These are phyloP conservation scores for Sporophila hypoxantha DNA, from an alignment of 2,113 vertebrate genomes.

Conservation along the genomic window DNA sequence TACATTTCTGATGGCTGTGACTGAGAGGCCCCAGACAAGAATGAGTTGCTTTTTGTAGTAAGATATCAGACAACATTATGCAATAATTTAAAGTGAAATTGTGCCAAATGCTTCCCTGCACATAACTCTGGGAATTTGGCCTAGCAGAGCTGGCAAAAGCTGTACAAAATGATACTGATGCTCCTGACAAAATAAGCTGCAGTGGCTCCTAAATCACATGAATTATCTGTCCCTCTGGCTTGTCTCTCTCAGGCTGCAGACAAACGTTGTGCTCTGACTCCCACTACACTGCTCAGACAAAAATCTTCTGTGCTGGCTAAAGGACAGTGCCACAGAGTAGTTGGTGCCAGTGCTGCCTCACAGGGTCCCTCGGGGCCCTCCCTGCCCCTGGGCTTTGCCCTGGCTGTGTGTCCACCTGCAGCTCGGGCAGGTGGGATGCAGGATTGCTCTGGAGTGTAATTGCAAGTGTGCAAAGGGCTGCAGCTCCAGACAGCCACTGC, in stretches of 20 bases:
- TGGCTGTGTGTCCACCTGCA: neutral
- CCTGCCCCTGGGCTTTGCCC: accelerated
- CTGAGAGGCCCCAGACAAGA: neutral
- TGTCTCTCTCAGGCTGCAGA: neutral
- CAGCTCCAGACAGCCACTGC: neutral
- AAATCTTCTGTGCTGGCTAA: neutral
- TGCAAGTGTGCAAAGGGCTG: neutral
- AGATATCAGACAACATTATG: neutral
- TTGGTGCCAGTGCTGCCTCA: neutral
- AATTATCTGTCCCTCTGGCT: neutral
- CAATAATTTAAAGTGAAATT: neutral
- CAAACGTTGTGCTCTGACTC: neutral
- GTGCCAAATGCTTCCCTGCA: neutral
- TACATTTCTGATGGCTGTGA: neutral
- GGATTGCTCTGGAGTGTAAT: neutral
- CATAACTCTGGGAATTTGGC: neutral
- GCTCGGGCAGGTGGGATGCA: accelerated
- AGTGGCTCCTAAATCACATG: neutral
- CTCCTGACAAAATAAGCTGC: constrained; percentile 2
- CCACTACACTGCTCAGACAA: neutral
- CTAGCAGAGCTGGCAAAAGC: neutral
- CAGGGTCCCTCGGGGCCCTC: neutral
- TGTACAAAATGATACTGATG: neutral
- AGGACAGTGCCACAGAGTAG: neutral
- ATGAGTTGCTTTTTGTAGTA: neutral